A percentile compares a stretch with the other conserved stretches of the same genome.
Evolutionary conservation across 2,888 invertebrate species (phyloP).

Genomic region (Lomographa bimaculata): DNA sequence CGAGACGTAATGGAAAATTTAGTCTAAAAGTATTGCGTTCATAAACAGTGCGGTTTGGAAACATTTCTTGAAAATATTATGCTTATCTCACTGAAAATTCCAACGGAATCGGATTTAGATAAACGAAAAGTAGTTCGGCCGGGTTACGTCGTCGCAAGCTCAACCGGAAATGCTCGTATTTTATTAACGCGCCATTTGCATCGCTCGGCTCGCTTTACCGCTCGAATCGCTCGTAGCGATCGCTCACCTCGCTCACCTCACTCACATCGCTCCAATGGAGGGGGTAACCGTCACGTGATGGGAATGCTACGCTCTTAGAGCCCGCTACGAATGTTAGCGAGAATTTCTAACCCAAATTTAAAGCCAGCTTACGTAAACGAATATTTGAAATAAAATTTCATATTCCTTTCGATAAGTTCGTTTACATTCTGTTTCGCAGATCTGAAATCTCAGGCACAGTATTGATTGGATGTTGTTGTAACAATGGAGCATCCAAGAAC

Average conservation of each 20-base stretch:
- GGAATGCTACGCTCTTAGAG: slow-evolving; percentile 16
- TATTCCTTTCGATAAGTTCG: slow-evolving; percentile 17
- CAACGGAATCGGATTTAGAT: slow-evolving; percentile 12
- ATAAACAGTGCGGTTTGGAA: background rate
- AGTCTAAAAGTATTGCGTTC: slow-evolving; percentile 2
- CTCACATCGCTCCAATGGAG: slow-evolving; percentile 40
- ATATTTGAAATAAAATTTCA: slow-evolving; percentile 26
- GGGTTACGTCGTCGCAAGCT: slow-evolving; percentile 21
- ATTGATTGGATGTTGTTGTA: background rate
- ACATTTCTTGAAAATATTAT: slow-evolving; percentile 2
- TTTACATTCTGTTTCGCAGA: slow-evolving; percentile 7
- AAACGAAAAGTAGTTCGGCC: slow-evolving; percentile 16
- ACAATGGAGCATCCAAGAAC: slow-evolving; percentile 2
- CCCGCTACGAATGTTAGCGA: slow-evolving; percentile 17
- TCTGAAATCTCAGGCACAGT: background rate
- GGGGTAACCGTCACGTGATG: slow-evolving; percentile 28
- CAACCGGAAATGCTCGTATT: slow-evolving; percentile 52
- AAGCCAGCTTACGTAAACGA: slow-evolving; percentile 20
- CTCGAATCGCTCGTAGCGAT: slow-evolving; percentile 36
- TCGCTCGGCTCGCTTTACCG: slow-evolving; percentile 37
- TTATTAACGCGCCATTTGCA: slow-evolving; percentile 73
- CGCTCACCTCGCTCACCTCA: slow-evolving; percentile 36
- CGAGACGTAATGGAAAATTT: slow-evolving; percentile 12
- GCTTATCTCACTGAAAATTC: slow-evolving; percentile 10
- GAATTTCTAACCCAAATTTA: slow-evolving; percentile 9